A percentile compares a stretch with the other conserved stretches of the same genome.
These are phyloP conservation scores for Hylomyscus alleni DNA, from an alignment of 2,797 vertebrate species.

Conservation along the genomic window DNA sequence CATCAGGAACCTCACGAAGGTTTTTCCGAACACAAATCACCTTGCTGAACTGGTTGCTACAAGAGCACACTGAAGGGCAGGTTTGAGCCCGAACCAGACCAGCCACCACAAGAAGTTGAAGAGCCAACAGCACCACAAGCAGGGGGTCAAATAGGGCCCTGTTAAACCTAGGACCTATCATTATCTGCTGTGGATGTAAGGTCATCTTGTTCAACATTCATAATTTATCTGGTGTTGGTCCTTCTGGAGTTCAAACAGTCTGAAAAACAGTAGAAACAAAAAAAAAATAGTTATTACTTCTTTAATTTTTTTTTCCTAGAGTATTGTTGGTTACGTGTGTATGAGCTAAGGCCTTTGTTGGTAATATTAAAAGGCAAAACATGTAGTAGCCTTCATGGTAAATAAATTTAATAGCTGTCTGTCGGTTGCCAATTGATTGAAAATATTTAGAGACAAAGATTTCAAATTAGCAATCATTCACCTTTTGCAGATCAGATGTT, in stretches of 20 bases:
- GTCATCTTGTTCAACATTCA: conserved; percentile 99
- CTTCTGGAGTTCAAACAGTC: conserved; percentile 91
- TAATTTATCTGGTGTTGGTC: conserved; percentile 98
- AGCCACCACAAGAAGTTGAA: conserved; percentile 99
- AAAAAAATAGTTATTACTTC: conserved; percentile 66
- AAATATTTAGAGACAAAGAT: not conserved
- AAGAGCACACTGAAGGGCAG: conserved; percentile 99
- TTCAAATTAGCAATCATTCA: not conserved
- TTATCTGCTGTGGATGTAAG: conserved; percentile 99
- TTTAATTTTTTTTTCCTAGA: conserved; percentile 47
- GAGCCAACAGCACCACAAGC: conserved; percentile 99
- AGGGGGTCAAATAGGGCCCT: conserved; percentile 99
- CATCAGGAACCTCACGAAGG: conserved; percentile 97
- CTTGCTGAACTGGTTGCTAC: conserved; percentile 99
- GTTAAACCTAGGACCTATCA: conserved; percentile 99
- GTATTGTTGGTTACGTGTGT: not conserved
- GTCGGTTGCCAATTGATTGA: not conserved
- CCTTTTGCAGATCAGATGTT: not conserved
- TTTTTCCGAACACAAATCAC: conserved; percentile 99
- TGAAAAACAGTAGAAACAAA: conserved; percentile 85
- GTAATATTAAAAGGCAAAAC: not conserved
- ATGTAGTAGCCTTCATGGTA: not conserved
- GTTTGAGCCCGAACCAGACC: conserved; percentile 99
- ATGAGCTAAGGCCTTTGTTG: not conserved
- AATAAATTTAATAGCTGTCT: not conserved